Evolutionary conservation across 2,888 invertebrate species (phyloP).

Genomic region (Drosophila barbarae): DNA sequence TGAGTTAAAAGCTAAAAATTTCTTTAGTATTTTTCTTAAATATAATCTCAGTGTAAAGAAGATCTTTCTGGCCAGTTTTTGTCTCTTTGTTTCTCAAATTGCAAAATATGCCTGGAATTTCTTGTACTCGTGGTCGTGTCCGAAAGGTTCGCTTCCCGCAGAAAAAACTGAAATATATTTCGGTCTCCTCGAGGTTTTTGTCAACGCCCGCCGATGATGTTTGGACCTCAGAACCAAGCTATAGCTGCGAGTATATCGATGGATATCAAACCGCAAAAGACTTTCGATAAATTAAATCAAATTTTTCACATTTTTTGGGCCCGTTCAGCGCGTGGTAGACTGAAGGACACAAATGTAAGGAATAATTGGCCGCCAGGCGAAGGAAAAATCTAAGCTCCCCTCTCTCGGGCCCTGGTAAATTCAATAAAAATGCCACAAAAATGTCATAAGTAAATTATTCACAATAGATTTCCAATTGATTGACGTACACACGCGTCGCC

Average conservation of each 20-base stretch:
- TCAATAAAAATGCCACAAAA: slow-evolving; percentile 58
- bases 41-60: slow-evolving; percentile 9
- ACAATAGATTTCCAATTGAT: slow-evolving; percentile 66
- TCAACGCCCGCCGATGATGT: slow-evolving; percentile 19
- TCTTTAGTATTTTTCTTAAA: too few species aligned
- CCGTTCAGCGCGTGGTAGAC: slow-evolving; percentile 64
- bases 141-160: slow-evolving; percentile 33
- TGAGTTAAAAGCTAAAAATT: too few species aligned
- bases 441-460: slow-evolving; percentile 71
- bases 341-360: slow-evolving; percentile 37
- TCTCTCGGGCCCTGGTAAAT: slow-evolving; percentile 19
- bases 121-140: slow-evolving; percentile 57
- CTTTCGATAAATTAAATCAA: slow-evolving; percentile 68
- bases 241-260: slow-evolving; percentile 8
- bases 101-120: slow-evolving; percentile 68
- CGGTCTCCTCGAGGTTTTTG: slow-evolving; percentile 48
- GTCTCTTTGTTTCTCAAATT: slow-evolving; percentile 47
- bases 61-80: slow-evolving; percentile 9
- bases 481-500: slow-evolving; percentile 67
- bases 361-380: slow-evolving; percentile 17
- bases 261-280: slow-evolving; percentile 41
- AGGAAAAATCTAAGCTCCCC: slow-evolving; percentile 1
- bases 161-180: slow-evolving; percentile 55
- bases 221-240: slow-evolving; percentile 9
- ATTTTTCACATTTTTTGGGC: slow-evolving; percentile 65